Evolutionary conservation across 2,797 vertebrate genomes (phyloP).

Genomic region (Urophycis tenuis): DNA sequence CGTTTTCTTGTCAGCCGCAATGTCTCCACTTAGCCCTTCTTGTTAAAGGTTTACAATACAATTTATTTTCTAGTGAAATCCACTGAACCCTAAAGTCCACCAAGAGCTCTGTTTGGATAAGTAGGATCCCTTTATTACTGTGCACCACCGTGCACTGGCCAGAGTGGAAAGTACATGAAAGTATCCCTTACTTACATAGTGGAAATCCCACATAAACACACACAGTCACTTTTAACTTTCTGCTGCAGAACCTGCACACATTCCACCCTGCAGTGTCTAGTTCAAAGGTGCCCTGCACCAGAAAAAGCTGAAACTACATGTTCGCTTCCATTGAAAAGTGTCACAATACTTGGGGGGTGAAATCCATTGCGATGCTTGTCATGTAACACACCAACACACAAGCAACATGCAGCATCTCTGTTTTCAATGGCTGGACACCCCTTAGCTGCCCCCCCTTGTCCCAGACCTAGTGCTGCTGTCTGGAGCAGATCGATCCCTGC

Average conservation of each 20-base stretch:
- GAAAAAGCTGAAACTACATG: no score
- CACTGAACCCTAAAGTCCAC: slow-evolving; percentile 22
- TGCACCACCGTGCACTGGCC: slow-evolving; percentile 7
- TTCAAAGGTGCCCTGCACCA: background rate
- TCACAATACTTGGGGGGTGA: background rate
- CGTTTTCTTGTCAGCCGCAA: slow-evolving; percentile 44
- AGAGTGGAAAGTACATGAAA: slow-evolving; percentile 31
- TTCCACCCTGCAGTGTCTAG: background rate
- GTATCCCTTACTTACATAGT: slow-evolving; percentile 1
- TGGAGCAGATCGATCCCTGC: slow-evolving; percentile 75
- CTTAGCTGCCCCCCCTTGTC: slow-evolving; percentile 43
- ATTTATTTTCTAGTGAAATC: slow-evolving; percentile 54
- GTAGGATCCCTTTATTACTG: slow-evolving; percentile 32
- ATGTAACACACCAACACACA: background rate
- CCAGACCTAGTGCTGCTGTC: slow-evolving; percentile 79
- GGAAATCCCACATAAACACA: background rate
- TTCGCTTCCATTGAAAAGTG: no score
- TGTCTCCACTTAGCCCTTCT: slow-evolving; percentile 53
- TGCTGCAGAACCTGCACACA: background rate
- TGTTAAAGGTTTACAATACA: slow-evolving; percentile 53
- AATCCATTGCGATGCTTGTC: background rate
- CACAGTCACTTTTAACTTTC: slow-evolving; percentile 3
- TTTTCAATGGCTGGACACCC: slow-evolving; percentile 8
- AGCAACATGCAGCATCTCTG: background rate
- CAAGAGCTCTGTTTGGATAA: slow-evolving; percentile 24